These are phyloP conservation scores for Herpailurus yagouaroundi DNA, from an alignment of 2,113 vertebrate genomes.

Conservation along the genomic window DNA sequence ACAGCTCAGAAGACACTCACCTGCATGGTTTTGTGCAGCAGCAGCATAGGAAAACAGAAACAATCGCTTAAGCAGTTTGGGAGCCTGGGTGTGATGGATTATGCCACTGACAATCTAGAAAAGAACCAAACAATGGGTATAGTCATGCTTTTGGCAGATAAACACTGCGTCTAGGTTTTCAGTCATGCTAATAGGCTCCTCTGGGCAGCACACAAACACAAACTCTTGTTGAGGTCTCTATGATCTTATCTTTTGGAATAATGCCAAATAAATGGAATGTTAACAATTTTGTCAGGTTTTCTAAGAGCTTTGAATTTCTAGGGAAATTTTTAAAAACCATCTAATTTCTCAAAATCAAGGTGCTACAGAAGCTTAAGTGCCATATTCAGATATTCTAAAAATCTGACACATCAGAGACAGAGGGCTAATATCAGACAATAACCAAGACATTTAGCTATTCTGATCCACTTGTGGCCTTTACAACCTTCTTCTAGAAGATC, in stretches of 20 bases:
- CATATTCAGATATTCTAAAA: not conserved
- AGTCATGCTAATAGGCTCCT: not conserved
- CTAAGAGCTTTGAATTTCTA: conserved; percentile 43
- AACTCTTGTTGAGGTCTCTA: not conserved
- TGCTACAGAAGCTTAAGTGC: not conserved
- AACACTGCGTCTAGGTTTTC: not conserved
- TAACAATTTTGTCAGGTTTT: not conserved
- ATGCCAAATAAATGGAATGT: not conserved
- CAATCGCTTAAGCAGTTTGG: conserved; percentile 91
- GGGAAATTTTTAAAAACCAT: not conserved
- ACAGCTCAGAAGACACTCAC: conserved; percentile 78
- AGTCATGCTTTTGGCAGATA: conserved; percentile 33
- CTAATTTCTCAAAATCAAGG: conserved; percentile 18
- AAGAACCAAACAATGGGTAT: conserved; percentile 65
- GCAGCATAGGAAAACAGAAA: conserved; percentile 92
- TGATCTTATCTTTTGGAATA: not conserved
- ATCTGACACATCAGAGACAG: not conserved
- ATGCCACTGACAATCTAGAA: conserved; percentile 93
- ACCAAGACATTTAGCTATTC: not conserved
- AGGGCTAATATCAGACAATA: not conserved
- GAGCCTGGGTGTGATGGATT: conserved; percentile 90
- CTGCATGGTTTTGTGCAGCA: conserved; percentile 81
- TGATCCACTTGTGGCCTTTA: not conserved
- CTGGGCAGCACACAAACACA: rapidly evolving
- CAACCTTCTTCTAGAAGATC: not conserved